Conservation (phyloP, 2,797 vertebrate genomes). For the Moxostoma hubbsi region DNA sequence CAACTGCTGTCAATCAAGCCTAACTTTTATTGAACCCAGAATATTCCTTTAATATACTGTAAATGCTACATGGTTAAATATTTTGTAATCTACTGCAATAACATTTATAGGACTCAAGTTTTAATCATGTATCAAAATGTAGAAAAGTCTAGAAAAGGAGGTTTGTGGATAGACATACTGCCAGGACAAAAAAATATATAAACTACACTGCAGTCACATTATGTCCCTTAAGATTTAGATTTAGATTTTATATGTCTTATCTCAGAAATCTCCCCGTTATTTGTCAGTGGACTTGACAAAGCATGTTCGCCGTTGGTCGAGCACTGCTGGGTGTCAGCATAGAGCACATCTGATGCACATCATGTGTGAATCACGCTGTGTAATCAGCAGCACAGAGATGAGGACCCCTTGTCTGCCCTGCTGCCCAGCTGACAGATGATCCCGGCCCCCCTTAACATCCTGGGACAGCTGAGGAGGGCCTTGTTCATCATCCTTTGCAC, state of each 20-base stretch:
- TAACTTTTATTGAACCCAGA: too few relatives aligned
- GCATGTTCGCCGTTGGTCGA: constrained; percentile 2
- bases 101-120: too few relatives aligned
- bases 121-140: too few relatives aligned
- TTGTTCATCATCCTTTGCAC: constrained; percentile 32
- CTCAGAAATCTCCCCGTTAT: background rate
- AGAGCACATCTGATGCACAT: constrained; percentile 43
- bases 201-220: background rate
- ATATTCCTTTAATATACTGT: too few relatives aligned
- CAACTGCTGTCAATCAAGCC: too few relatives aligned
- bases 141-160: too few relatives aligned
- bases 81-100: too few relatives aligned
- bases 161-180: too few relatives aligned
- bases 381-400: constrained; percentile 41
- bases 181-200: background rate
- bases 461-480: constrained; percentile 35
- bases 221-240: background rate
- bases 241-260: background rate
- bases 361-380: constrained; percentile 40
- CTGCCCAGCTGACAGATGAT: constrained; percentile 37
- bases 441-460: constrained; percentile 14
- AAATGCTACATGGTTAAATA: too few relatives aligned
- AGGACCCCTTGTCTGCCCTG: constrained; percentile 10
- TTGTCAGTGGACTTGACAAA: background rate
- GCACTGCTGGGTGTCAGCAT: background rate